Percentiles rank a stretch among this genome's conserved stretches.
Evolutionary conservation across 2,113 vertebrate species (phyloP).

Genomic region (Peromyscus maniculatus): DNA sequence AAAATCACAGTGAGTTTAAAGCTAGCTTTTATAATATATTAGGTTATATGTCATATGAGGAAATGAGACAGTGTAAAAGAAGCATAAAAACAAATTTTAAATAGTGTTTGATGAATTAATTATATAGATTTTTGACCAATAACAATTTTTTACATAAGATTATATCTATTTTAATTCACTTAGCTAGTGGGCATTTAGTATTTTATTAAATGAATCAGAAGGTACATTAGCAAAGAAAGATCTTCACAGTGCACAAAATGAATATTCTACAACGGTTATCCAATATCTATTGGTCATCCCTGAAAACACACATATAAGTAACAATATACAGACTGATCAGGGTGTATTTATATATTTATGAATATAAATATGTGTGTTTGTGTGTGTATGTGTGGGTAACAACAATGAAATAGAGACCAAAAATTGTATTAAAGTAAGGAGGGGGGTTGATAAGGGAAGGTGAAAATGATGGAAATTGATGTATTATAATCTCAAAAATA

Average conservation of each 20-base stretch:
- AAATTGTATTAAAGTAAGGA: not conserved
- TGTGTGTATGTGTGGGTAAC: not conserved
- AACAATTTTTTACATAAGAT: not conserved
- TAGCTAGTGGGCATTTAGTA: not conserved
- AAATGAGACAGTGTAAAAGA: not conserved
- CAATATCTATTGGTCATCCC: not conserved
- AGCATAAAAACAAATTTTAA: not conserved
- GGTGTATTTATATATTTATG: not conserved
- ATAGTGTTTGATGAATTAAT: not conserved
- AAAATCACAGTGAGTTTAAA: not conserved
- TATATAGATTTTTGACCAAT: not conserved
- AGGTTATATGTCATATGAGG: not conserved
- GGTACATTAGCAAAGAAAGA: not conserved
- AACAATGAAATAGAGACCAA: not conserved
- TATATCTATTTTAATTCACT: not conserved
- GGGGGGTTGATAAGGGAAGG: not conserved
- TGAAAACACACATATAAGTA: not conserved
- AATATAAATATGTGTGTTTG: not conserved
- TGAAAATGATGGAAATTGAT: not conserved
- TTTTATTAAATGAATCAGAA: not conserved
- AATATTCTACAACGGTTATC: not conserved
- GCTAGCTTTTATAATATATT: not conserved
- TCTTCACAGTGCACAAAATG: not conserved
- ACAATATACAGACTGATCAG: not conserved
- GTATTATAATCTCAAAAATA: not conserved